Evolutionary conservation across 1,140 invertebrate genomes (phyloP), one percentile per base, ranked within the genome.

Genomic region (Sarcophaga peregrina): DNA sequence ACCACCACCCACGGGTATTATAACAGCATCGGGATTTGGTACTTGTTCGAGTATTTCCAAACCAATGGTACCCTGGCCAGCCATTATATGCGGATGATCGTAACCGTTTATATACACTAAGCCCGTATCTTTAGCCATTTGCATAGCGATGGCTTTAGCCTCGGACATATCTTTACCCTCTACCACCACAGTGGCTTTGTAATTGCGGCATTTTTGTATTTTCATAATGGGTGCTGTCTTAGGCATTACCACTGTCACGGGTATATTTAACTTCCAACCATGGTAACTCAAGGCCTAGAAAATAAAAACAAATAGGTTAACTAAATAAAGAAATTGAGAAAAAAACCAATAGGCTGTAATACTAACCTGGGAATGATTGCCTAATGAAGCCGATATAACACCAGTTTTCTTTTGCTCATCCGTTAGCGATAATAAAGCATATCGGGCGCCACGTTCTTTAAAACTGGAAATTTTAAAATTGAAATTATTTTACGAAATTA

Each of bases 221-320:
- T 99, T 99, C 96, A 98, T 98, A 68, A 98, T 96, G 0, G 96
- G 96, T 0, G 96, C 96, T 2, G 96, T 93, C 13, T 95, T 94
- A 0, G 97, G 97, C 97, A 98, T 98, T 0, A 99, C 96, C 3
- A 99, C 97, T 0, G 96, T 98, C 0, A 97, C 95, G 0, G 96
- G 95, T 73, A 98, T 95, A 8, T 93, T 92, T 0, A 98, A 91
- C 83, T 93, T 92, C 84, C 94, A 92, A 1, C 97, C 97, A 88
- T 98, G 97, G 89, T 97, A 98, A 83, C 94, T 94, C 9, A 99
- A 91, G 0, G 95, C 97, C 85, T 92, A 90, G 3, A 80, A 58
- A 47, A 58, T 0, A 54, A 6, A 13, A 74, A 25, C 13, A 13
- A 82, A 13, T 5, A 52, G 13, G 25, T 37, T 37, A 37, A 4